These are phyloP conservation scores for Drepana arcuata DNA, from an alignment of 1,140 invertebrate genomes.

Conservation along the genomic window DNA sequence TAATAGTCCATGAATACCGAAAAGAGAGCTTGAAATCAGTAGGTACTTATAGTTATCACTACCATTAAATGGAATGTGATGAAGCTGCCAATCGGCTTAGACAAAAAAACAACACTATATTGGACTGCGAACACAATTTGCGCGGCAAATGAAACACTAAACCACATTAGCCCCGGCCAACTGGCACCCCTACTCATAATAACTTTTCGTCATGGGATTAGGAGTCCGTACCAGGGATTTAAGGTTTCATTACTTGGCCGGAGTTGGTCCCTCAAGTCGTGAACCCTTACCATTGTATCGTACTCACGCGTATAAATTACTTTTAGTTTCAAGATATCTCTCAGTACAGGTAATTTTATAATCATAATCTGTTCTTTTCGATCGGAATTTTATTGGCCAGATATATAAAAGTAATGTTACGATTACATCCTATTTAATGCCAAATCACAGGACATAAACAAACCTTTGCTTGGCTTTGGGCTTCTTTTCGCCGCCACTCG, in stretches of 20 bases:
- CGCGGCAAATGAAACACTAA: constrained; percentile 56
- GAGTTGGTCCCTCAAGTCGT: constrained; percentile 21
- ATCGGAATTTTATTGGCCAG: too few relatives aligned
- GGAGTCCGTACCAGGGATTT: constrained; percentile 68
- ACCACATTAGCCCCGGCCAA: constrained; percentile 64
- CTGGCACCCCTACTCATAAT: constrained; percentile 52
- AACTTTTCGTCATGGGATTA: constrained; percentile 66
- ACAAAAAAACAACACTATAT: constrained; percentile 31
- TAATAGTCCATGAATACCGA: too few relatives aligned
- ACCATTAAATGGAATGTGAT: too few relatives aligned
- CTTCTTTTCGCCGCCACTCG: too few relatives aligned
- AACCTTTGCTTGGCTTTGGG: too few relatives aligned
- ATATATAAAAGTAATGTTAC: too few relatives aligned
- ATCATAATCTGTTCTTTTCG: too few relatives aligned
- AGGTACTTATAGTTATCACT: too few relatives aligned
- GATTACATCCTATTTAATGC: too few relatives aligned
- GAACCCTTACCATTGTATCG: constrained; percentile 25
- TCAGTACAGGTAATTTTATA: too few relatives aligned
- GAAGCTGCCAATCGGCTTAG: neutral
- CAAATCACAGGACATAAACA: neutral
- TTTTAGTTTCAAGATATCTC: too few relatives aligned
- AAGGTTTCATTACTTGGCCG: constrained; percentile 65
- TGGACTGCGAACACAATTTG: constrained; percentile 58
- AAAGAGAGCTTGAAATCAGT: too few relatives aligned
- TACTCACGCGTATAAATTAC: neutral